phyloP scores from a whole-genome alignment of 2,888 invertebrate genomes.

The Epistrophe eligans region DNA sequence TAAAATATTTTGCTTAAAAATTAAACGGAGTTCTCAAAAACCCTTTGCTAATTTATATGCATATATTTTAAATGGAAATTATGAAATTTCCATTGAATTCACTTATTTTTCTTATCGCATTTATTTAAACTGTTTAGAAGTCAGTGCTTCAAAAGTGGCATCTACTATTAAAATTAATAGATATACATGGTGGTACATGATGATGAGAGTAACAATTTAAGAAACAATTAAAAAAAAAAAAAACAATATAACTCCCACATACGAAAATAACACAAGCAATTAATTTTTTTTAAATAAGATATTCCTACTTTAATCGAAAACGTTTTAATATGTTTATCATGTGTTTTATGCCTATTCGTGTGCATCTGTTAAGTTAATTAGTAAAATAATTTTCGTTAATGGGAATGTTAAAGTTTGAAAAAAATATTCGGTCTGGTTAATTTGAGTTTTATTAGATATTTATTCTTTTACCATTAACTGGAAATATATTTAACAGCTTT shows the following conservation, averaged over 20 bases:
- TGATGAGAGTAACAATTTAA: no score
- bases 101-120: no score
- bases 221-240: no score
- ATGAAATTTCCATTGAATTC: no score
- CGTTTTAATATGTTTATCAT: slow-evolving; percentile 16
- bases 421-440: slow-evolving; percentile 25
- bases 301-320: neutral
- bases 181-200: no score
- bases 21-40: no score
- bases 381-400: slow-evolving; percentile 20
- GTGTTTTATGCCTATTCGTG: slow-evolving; percentile 15
- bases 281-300: neutral
- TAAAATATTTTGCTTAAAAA: no score
- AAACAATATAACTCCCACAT: neutral
- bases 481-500: slow-evolving; percentile 9
- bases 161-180: no score
- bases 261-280: neutral
- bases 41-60: no score
- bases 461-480: neutral
- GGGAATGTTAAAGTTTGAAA: neutral
- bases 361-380: slow-evolving; percentile 27
- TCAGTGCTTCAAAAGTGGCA: no score
- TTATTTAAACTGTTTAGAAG: no score
- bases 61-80: no score
- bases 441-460: neutral